Evolutionary conservation across 2,113 vertebrate genomes (phyloP).

Genomic region (Xenopus tropicalis): UCB_Xtro_10.0 CM004445.2:118034001-118034500

Average conservation of each 20-base stretch:
- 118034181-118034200: constrained; percentile 73
- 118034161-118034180: constrained; percentile 72
- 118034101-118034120: constrained; percentile 77
- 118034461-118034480: constrained; percentile 78
- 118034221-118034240: constrained; percentile 18
- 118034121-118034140: constrained; percentile 67
- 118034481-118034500: constrained; percentile 82
- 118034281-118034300: constrained; percentile 70
- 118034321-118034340: constrained; percentile 80
- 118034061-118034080: constrained; percentile 74
- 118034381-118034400: constrained; percentile 59
- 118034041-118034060: constrained; percentile 75
- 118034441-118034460: constrained; percentile 71
- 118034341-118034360: constrained; percentile 80
- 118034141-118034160: constrained; percentile 76
- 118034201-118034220: constrained; percentile 54
- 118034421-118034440: constrained; percentile 59
- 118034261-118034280: constrained; percentile 66
- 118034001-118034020: constrained; percentile 78
- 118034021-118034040: constrained; percentile 61
- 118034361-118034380: constrained; percentile 63
- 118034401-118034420: constrained; percentile 69
- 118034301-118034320: constrained; percentile 79
- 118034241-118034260: constrained; percentile 56
- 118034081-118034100: constrained; percentile 69